Conservation (phyloP, 1,140 invertebrate species). For the Lamellibrachia luymesi region DNA sequence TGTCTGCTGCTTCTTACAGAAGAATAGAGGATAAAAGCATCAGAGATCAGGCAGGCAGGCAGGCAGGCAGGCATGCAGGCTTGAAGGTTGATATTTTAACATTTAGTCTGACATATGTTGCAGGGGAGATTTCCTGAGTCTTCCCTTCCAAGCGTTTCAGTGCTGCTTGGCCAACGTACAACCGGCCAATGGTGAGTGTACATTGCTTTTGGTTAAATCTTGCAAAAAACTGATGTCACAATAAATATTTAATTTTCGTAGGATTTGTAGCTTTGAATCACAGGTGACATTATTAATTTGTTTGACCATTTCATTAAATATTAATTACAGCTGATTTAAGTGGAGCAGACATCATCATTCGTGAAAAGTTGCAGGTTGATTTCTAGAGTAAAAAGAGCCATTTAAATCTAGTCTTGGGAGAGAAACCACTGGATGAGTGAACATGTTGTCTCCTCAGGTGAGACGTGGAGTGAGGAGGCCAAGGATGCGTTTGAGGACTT, state of each 20-base stretch:
- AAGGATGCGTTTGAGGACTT: constrained; percentile 72
- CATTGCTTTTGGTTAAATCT: background rate
- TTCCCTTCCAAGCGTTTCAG: constrained; percentile 77
- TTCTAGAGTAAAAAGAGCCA: too few species aligned
- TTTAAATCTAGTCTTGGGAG: background rate
- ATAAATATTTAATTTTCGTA: background rate
- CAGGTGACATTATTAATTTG: background rate
- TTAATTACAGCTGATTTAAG: background rate
- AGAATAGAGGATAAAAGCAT: too few species aligned
- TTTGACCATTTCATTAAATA: too few species aligned
- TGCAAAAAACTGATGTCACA: background rate
- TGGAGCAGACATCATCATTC: background rate
- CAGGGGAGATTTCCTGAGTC: constrained; percentile 69
- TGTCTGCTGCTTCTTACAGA: too few species aligned
- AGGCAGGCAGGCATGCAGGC: background rate
- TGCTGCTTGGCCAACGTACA: constrained; percentile 73
- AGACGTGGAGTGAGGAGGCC: constrained; percentile 67
- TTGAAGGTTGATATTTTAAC: background rate
- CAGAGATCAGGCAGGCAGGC: background rate
- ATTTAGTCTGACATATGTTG: background rate
- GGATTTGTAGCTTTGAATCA: background rate
- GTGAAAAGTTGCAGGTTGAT: background rate
- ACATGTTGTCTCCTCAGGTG: background rate
- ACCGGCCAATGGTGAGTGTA: constrained; percentile 47
- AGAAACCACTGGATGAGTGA: background rate